Percentiles rank a stretch among this genome's conserved stretches.
These are phyloP conservation scores for Anoplolepis gracilipes DNA, from an alignment of 1,140 invertebrate genomes.

Conservation along the genomic window DNA sequence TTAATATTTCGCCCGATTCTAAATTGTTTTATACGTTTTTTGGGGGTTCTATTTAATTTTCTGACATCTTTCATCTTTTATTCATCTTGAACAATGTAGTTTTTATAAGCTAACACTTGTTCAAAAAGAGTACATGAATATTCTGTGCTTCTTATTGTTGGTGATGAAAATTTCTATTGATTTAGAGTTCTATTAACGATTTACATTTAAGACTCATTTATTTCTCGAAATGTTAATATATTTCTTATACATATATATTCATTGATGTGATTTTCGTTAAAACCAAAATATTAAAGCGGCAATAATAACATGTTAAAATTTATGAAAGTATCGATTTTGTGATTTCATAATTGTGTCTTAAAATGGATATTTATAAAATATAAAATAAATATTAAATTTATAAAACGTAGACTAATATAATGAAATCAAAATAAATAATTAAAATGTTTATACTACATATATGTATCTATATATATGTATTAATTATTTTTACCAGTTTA, in stretches of 20 bases:
- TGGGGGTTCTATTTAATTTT: neutral
- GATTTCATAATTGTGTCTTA: neutral
- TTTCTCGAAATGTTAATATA: neutral
- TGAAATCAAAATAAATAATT: neutral
- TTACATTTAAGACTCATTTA: constrained; percentile 4
- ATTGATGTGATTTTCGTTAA: neutral
- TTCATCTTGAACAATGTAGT: constrained; percentile 18
- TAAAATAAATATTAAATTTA: neutral
- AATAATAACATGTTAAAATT: neutral
- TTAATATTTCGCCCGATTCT: neutral
- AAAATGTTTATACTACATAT: neutral
- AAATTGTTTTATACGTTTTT: neutral
- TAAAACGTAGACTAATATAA: neutral
- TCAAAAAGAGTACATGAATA: neutral
- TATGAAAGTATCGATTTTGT: constrained; percentile 8
- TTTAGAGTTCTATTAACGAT: neutral
- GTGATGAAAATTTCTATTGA: constrained; percentile 26
- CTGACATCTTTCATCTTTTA: constrained; percentile 27
- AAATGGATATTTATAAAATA: neutral
- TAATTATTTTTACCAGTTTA: too few relatives aligned
- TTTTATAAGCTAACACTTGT: neutral
- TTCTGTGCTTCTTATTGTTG: neutral
- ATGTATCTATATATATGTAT: too few relatives aligned
- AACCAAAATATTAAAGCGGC: neutral
- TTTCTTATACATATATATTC: neutral